Evolutionary conservation across 2,888 invertebrate genomes (phyloP).

Genomic region (Elgonia sp.): DNA sequence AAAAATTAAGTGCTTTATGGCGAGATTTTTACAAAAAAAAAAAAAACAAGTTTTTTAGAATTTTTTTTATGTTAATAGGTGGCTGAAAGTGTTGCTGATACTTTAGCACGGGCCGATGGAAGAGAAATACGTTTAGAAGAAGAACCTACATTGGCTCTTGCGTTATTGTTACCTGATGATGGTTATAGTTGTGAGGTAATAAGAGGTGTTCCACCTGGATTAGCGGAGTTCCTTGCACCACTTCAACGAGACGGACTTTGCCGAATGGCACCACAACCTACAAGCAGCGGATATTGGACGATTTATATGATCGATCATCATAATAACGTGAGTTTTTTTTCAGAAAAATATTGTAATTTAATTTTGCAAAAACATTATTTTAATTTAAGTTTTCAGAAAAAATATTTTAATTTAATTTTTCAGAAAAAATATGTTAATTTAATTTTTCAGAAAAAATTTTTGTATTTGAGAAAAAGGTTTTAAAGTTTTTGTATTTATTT

Average conservation of each 20-base stretch:
- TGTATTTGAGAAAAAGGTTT: no score
- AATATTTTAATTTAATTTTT: background rate
- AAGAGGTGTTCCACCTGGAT: constrained; percentile 96
- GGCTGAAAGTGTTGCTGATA: constrained; percentile 96
- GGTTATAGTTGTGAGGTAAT: constrained; percentile 99
- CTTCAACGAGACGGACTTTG: constrained; percentile 95
- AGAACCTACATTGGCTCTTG: constrained; percentile 95
- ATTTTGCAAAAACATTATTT: background rate
- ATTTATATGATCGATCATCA: constrained; percentile 94
- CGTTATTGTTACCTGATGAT: constrained; percentile 97
- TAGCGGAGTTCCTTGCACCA: constrained; percentile 95
- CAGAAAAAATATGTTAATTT: no score
- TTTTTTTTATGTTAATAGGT: constrained; percentile 87
- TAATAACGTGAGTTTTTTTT: constrained; percentile 86
- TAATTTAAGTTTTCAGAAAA: no score
- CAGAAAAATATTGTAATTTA: background rate
- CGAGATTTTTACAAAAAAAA: background rate
- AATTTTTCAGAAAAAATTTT: no score
- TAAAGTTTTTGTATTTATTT: no score
- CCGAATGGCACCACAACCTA: constrained; percentile 95
- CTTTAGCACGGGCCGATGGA: constrained; percentile 96
- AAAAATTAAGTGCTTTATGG: no score
- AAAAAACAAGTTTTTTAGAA: background rate
- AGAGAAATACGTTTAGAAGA: constrained; percentile 96
- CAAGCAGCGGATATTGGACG: constrained; percentile 97